Base-by-base conservation (phyloP, 1,140 invertebrate species). In the Fopius arisanus region DNA sequence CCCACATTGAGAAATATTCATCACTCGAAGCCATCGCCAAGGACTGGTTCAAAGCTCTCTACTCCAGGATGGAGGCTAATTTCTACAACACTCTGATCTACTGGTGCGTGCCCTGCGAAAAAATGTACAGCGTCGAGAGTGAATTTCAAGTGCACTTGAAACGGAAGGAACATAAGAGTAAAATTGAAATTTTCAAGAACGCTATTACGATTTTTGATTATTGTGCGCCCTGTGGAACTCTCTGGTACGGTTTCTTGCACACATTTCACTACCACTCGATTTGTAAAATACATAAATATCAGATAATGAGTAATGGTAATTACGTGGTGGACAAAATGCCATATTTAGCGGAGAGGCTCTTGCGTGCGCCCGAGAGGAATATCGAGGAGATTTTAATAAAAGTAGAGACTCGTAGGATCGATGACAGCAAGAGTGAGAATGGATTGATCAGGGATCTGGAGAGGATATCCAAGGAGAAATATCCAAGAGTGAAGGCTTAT, bases 401-500 rank as follows among this genome's bases (percentile, higher is more conserved):
- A 43, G 70, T 78, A 0, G 70, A 81, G 72, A 37, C 23, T 33
- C 31, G 68, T 41, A 28, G 14, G n/a, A 16, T 62, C 28, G 51
- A 70, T 19, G 26, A 65, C 59, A 54, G 59, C 3, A 48, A 37
- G 9, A 73, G 73, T 31, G 72, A 77, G 68, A 9, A 40, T 3
- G 6, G 16, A 31, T 7, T 85, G 67, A 41, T 82, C 16, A n/a
- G 72, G 19, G 73, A 73, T 40, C 40, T 85, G 37, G 71, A 80
- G 69, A 51, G 74, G 10, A 75, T 75, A 2, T 73, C 75, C 0
- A 19, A 7, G 16, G 26, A 16, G 3, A 41, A 71, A 3, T 82
- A 78, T 75, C 71, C 75, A 9, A 16, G 72, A n/a, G 80, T 74
- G 0, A 79, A 78, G 77, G 84, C 83, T 29, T 83, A 88, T 78